Evolutionary conservation across 2,888 invertebrate species (phyloP), one percentile per base, ranked within the genome.

Genomic region (Nemotelus nigrinus): DNA sequence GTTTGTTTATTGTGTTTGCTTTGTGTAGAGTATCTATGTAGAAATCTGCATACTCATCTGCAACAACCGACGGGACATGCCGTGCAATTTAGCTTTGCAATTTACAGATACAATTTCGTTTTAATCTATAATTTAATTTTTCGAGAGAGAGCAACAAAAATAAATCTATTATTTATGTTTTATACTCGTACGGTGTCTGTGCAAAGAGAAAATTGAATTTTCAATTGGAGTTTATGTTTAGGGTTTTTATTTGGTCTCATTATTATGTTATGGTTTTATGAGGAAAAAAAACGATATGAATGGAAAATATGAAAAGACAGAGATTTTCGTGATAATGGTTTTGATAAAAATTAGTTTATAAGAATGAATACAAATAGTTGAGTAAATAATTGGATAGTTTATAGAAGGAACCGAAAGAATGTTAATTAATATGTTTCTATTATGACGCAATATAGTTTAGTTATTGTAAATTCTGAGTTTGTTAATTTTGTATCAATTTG

Each of bases 221-320:
- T 65, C 45, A 25, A 25, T 25, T 25, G 25, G 25, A 25, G 25
- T 25, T 25, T 25, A 25, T 25, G 25, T 25, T 25, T 25, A 25
- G 25, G 25, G 25, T 25, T 25, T 25, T 25, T 25, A 25, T 25
- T 25, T 25, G 25, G 25, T 25, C 25, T 25, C 25, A 25, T 25
- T 25, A 65, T 47, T 47, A 43, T 65, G 7, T 8, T 45, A 65
- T 47, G 65, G 1, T 3, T 65, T 65, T 45, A 47, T 41, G 10
- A 10, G 47, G 2, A 65, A 8, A 45, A 7, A 25, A 43, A 63
- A 41, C 5, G 39, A 39, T 41, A 43, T 3, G 10, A 47, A 65
- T 65, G 65, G 25, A n/a, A 65, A 65, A 45, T 65, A 1, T 65
- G 47, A 65, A 65, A 65, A 65, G 65, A 65, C 65, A 65, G 7